Evolutionary conservation across 2,113 vertebrate species (phyloP).

Genomic region (Rhinoptilus africanus): DNA sequence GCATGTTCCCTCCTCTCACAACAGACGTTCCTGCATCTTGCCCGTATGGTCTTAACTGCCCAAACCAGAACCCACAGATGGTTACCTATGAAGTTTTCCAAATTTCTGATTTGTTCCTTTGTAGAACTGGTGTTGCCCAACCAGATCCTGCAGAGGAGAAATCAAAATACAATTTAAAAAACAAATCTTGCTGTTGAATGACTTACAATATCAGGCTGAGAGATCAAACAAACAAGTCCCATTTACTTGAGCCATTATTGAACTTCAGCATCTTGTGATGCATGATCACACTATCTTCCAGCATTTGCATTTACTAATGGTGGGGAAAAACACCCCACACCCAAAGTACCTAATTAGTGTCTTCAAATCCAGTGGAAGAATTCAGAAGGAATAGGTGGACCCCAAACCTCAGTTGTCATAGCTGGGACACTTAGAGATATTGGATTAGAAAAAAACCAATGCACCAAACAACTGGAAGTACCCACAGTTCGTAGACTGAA

Average conservation of each 20-base stretch:
- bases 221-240: neutral
- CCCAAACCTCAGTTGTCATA: neutral
- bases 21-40: neutral
- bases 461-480: neutral
- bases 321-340: rapidly evolving
- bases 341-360: neutral
- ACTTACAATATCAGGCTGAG: neutral
- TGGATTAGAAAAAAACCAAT: neutral
- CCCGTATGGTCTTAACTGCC: neutral
- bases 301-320: neutral
- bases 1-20: neutral
- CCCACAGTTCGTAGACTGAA: neutral
- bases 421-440: neutral
- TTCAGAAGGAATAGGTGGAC: neutral
- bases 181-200: neutral
- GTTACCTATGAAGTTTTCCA: neutral
- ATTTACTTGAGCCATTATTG: neutral
- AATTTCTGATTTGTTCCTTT: neutral
- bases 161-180: neutral
- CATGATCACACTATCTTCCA: neutral
- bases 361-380: neutral
- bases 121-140: neutral
- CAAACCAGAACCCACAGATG: neutral
- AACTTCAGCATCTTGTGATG: neutral
- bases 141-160: neutral